Evolutionary conservation across 1,140 invertebrate genomes (phyloP).

Genomic region (Tetranychus cinnabarinus): DNA sequence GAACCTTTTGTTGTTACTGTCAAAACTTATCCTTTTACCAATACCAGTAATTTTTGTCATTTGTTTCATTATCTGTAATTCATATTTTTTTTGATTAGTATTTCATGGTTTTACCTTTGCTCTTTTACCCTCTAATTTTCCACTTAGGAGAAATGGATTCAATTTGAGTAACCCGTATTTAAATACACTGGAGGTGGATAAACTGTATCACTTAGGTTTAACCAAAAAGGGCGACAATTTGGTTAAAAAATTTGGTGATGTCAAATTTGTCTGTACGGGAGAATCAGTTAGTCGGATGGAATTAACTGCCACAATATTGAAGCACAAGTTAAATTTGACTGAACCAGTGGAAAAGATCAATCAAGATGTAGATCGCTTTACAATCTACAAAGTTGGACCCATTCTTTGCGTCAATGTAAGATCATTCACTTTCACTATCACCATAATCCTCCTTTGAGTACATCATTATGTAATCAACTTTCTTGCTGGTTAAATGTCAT

Average conservation of each 20-base stretch:
- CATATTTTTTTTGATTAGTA: no score
- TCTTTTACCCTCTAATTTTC: no score
- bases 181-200: constrained; percentile 74
- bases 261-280: constrained; percentile 95
- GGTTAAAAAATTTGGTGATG: constrained; percentile 78
- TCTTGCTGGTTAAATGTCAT: not conserved
- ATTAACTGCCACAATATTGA: constrained; percentile 69
- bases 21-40: no score
- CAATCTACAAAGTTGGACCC: constrained; percentile 91
- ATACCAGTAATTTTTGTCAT: no score
- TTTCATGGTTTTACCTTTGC: no score
- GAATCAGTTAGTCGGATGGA: constrained; percentile 85
- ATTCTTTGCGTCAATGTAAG: constrained; percentile 28
- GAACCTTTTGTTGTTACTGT: no score
- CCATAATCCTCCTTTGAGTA: not conserved
- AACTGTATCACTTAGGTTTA: constrained; percentile 76
- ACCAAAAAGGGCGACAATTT: constrained; percentile 73
- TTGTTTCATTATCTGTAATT: no score
- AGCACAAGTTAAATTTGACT: constrained; percentile 64
- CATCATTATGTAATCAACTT: not conserved
- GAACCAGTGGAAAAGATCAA: constrained; percentile 66
- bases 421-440: not conserved
- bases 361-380: constrained; percentile 73
- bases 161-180: constrained; percentile 44
- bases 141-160: not conserved